A percentile compares a stretch with the other conserved stretches of the same genome.
Evolutionary conservation across 2,113 vertebrate genomes (phyloP).

Genomic region (Pelmatolapia mariae): DNA sequence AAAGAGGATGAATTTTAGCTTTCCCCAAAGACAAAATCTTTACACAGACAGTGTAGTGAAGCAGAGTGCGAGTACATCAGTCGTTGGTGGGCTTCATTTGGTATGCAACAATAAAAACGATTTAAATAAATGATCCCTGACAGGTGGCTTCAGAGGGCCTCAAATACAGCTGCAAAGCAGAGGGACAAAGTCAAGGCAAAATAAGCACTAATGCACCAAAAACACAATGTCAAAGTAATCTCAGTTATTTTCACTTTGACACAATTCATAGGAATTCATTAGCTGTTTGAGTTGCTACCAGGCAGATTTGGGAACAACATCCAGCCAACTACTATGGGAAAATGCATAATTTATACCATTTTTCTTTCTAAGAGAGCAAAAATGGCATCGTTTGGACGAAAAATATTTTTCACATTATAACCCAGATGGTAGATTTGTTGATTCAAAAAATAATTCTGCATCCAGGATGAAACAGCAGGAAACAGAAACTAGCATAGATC

Average conservation of each 20-base stretch:
- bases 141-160: neutral
- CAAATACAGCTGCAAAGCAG: constrained; percentile 1
- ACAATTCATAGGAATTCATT: neutral
- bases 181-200: neutral
- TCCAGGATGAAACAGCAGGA: neutral
- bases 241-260: neutral
- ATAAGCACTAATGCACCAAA: neutral
- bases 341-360: neutral
- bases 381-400: neutral
- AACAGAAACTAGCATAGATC: neutral
- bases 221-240: neutral
- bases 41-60: constrained; percentile 30
- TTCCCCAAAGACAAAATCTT: neutral
- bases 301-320: neutral
- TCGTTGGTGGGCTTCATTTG: constrained; percentile 22
- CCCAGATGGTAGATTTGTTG: neutral
- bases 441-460: neutral
- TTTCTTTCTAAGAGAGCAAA: neutral
- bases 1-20: neutral
- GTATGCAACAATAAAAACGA: constrained; percentile 43
- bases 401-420: neutral
- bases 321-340: neutral
- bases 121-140: constrained; percentile 15
- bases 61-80: constrained; percentile 17
- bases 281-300: neutral